Evolutionary conservation across 2,113 vertebrate species (phyloP).

Genomic region (Corythornis vintsioides): DNA sequence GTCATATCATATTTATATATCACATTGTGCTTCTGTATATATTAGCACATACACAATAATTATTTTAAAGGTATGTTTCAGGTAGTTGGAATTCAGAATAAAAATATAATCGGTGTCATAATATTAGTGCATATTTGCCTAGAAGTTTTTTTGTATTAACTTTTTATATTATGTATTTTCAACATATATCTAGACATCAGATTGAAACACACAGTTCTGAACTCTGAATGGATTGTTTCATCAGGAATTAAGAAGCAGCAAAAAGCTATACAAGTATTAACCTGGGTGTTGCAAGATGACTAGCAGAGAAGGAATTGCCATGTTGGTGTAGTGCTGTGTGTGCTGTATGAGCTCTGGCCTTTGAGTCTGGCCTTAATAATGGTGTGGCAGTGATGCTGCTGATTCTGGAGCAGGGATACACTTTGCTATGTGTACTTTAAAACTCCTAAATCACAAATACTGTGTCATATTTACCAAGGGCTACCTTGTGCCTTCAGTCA

Average conservation of each 20-base stretch:
- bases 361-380: background rate
- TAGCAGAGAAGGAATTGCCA: background rate
- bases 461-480: background rate
- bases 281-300: background rate
- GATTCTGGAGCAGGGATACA: background rate
- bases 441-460: background rate
- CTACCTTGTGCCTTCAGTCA: background rate
- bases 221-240: background rate
- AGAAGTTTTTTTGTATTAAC: background rate
- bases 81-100: background rate
- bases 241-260: background rate
- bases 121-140: background rate
- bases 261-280: background rate
- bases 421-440: background rate
- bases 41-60: background rate
- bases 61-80: background rate
- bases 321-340: accelerated
- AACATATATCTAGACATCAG: background rate
- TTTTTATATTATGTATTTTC: background rate
- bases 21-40: background rate
- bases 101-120: accelerated
- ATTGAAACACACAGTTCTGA: background rate
- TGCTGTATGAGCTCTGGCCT: background rate
- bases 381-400: background rate
- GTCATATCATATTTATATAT: background rate